Evolutionary conservation across 1,140 invertebrate genomes (phyloP).

Genomic region (Belonocnema kinseyi): DNA sequence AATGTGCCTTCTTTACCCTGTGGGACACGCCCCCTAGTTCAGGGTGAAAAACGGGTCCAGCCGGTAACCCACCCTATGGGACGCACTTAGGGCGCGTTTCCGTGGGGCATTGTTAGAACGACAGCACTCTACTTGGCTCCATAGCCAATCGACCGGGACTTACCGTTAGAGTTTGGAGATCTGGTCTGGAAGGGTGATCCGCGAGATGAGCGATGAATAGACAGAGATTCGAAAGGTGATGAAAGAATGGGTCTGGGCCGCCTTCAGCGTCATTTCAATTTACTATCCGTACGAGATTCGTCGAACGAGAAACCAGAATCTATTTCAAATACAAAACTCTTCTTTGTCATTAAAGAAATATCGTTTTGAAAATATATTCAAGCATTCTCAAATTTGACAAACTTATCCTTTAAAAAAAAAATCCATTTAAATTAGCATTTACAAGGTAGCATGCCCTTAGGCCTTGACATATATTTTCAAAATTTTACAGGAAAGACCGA

Average conservation of each 20-base stretch:
- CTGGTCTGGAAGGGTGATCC: background rate
- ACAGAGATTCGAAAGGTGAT: slow-evolving; percentile 28
- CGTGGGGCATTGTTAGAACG: slow-evolving; percentile 15
- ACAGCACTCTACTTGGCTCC: slow-evolving; percentile 29
- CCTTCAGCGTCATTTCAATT: slow-evolving; percentile 16
- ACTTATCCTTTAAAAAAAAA: too few species aligned
- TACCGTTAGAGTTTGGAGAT: slow-evolving; percentile 12
- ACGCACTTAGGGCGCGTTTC: slow-evolving; percentile 18
- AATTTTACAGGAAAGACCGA: too few species aligned
- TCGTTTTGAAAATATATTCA: too few species aligned
- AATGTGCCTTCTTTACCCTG: slow-evolving; percentile 39
- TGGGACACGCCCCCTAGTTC: slow-evolving; percentile 17
- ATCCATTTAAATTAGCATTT: too few species aligned
- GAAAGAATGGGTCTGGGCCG: slow-evolving; percentile 22
- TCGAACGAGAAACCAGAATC: background rate
- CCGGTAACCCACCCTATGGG: slow-evolving; percentile 21
- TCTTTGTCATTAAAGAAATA: background rate
- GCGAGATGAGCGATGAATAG: slow-evolving; percentile 21
- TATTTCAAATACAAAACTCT: slow-evolving; percentile 14
- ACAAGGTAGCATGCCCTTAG: too few species aligned
- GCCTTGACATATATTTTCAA: too few species aligned
- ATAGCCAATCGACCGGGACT: slow-evolving; percentile 33
- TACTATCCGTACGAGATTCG: background rate
- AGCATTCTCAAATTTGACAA: too few species aligned
- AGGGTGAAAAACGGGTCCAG: slow-evolving; percentile 39